Evolutionary conservation across 2,888 invertebrate genomes (phyloP), one percentile per base, ranked within the genome.

Genomic region (Lepetodrilus schrolli): DNA sequence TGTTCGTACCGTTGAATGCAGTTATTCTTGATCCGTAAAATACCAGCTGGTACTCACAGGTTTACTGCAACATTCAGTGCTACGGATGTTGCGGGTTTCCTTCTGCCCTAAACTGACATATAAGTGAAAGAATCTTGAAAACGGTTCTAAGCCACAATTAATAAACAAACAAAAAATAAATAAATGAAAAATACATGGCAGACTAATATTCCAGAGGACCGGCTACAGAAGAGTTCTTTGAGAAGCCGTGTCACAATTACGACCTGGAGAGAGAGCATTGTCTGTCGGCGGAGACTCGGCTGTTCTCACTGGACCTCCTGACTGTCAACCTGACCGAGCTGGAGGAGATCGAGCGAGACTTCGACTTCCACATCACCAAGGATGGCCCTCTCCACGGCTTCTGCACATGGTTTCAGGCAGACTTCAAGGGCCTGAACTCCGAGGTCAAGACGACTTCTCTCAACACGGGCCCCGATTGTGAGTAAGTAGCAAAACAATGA

Each of bases 381-480:
- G 76, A 72, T 34, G 78, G 71, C 8, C 48, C 43, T 2, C 68
- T 82, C 66, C 84, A 84, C 75, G 84, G 84, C n/a, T 84, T 84
- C 68, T 81, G 81, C 72, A 68, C 78, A 8, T 84, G 84, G 84
- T 84, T 83, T 76, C 77, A 82, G 70, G 81, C 81, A 13, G 80
- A 76, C 23, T 84, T 84, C 66, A 51, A 66, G 49, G 76, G 80
- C 17, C 66, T 78, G n/a, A 74, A 51, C 50, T 58, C 75, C 8
- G 76, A 73, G 30, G 51, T 66, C 3, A 66, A 75, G 13, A 71
- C 69, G 13, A 76, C 81, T 4, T 70, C 50, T 17, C 74, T 84
- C 0, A 82, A 79, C 71, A 84, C 83, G 13, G 83, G 84, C 2
- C 84, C 83, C 7, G 74, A 78, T 30, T 43, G 80, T 74, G 78